Evolutionary conservation across 2,797 vertebrate species (phyloP).

Genomic region (Siniperca scherzeri): DNA sequence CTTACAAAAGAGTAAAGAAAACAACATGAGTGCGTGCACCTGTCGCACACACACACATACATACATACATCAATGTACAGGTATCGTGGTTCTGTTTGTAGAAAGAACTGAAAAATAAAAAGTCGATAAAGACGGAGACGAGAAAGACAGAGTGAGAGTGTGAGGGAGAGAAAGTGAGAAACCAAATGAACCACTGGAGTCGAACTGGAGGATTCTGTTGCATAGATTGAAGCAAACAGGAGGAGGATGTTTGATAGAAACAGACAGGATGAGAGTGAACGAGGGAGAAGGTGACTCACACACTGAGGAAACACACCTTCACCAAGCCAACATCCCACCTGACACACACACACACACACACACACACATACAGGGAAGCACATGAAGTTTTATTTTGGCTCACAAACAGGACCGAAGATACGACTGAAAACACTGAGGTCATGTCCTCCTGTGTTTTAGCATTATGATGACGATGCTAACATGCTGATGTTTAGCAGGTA

Average conservation of each 20-base stretch:
- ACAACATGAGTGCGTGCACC: slow-evolving; percentile 63
- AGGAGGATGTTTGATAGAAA: slow-evolving; percentile 59
- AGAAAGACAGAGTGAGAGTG: slow-evolving; percentile 61
- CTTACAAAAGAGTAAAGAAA: slow-evolving; percentile 87
- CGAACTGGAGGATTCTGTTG: slow-evolving; percentile 83
- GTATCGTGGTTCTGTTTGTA: slow-evolving; percentile 75
- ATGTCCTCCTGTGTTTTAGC: not conserved
- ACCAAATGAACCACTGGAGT: slow-evolving; percentile 60
- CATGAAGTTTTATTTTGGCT: slow-evolving; percentile 56
- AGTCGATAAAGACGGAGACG: slow-evolving; percentile 67
- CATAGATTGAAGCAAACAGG: slow-evolving; percentile 89
- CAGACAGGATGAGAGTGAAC: slow-evolving; percentile 42
- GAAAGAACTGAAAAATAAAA: slow-evolving; percentile 71
- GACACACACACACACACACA: slow-evolving; percentile 9
- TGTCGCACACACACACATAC: slow-evolving; percentile 61
- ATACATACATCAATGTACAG: slow-evolving; percentile 66
- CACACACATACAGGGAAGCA: slow-evolving; percentile 57
- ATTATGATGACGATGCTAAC: not conserved
- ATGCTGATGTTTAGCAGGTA: not conserved
- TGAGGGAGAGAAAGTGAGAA: slow-evolving; percentile 42
- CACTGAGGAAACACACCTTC: slow-evolving; percentile 68
- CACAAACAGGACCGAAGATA: slow-evolving; percentile 20
- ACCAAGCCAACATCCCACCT: not conserved
- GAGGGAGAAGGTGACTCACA: slow-evolving; percentile 65
- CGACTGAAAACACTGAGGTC: slow-evolving; percentile 15